Conservation (phyloP, 2,888 invertebrate species). For the Poecilobothrus nobilitatus region DNA sequence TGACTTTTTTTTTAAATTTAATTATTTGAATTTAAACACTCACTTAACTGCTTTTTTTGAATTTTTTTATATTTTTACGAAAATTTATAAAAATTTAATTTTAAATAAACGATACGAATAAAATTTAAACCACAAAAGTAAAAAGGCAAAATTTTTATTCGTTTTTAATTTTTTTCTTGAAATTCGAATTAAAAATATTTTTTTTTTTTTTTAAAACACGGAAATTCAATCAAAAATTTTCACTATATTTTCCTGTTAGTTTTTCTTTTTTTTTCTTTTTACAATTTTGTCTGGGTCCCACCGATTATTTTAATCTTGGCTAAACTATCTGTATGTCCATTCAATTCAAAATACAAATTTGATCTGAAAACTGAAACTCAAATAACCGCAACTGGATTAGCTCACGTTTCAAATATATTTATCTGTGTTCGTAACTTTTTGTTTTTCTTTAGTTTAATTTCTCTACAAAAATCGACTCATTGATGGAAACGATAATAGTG, state of each 20-base stretch:
- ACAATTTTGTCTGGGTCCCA: background rate
- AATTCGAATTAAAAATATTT: background rate
- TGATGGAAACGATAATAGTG: too few species aligned
- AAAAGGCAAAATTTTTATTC: background rate
- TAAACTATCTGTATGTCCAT: background rate
- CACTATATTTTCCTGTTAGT: background rate
- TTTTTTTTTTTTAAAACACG: too few species aligned
- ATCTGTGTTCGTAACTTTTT: background rate
- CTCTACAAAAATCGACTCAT: background rate
- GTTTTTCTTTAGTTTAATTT: background rate
- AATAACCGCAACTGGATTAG: background rate
- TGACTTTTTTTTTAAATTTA: too few species aligned
- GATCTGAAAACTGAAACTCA: background rate
- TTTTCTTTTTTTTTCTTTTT: background rate
- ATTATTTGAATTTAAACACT: too few species aligned
- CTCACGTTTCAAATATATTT: background rate
- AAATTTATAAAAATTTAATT: too few species aligned
- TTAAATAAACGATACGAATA: too few species aligned
- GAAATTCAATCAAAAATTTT: background rate
- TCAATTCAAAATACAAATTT: conserved; percentile 1
- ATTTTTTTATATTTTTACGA: too few species aligned
- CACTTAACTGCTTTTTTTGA: too few species aligned
- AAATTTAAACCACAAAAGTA: too few species aligned
- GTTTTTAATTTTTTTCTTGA: background rate
- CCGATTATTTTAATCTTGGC: background rate